These are phyloP conservation scores for Drosophila ustulata DNA, from an alignment of 2,888 invertebrate species.

Conservation along the genomic window DNA sequence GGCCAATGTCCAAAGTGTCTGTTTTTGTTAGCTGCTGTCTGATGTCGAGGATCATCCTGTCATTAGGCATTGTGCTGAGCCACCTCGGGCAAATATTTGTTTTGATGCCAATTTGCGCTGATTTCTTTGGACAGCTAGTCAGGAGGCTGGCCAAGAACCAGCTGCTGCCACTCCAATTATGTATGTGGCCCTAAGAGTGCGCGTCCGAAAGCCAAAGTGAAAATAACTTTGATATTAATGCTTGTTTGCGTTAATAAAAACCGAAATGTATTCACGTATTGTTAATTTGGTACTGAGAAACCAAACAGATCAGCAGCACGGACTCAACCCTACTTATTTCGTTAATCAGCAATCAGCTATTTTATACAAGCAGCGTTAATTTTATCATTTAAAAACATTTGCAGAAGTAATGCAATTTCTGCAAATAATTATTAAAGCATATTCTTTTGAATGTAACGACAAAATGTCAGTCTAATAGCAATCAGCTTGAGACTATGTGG, in stretches of 20 bases:
- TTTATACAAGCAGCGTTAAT: not conserved
- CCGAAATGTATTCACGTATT: constrained; percentile 29
- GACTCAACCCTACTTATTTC: constrained; percentile 5
- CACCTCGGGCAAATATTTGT: constrained; percentile 80
- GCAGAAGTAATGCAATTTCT: not conserved
- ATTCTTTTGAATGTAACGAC: constrained; percentile 8
- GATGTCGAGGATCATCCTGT: constrained; percentile 66
- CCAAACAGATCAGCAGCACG: constrained; percentile 4
- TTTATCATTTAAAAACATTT: constrained; percentile 1
- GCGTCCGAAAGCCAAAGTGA: constrained; percentile 44
- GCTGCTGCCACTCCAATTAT: constrained; percentile 63
- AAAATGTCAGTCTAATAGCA: constrained; percentile 6
- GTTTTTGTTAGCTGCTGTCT: constrained; percentile 26
- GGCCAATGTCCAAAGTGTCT: constrained; percentile 11
- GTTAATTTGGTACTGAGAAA: constrained; percentile 58
- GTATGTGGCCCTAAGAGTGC: constrained; percentile 24
- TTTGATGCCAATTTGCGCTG: constrained; percentile 77
- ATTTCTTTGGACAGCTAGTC: constrained; percentile 72
- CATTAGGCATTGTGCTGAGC: constrained; percentile 60
- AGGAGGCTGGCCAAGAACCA: constrained; percentile 21
- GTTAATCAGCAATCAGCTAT: constrained; percentile 15
- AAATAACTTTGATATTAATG: constrained; percentile 72
- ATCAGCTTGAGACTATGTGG: constrained; percentile 6
- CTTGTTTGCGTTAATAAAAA: constrained; percentile 79
- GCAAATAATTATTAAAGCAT: not conserved